A percentile compares a stretch with the other conserved stretches of the same genome.
Evolutionary conservation across 2,797 vertebrate species (phyloP).

Genomic region (Gadopsis bispinosus): DNA sequence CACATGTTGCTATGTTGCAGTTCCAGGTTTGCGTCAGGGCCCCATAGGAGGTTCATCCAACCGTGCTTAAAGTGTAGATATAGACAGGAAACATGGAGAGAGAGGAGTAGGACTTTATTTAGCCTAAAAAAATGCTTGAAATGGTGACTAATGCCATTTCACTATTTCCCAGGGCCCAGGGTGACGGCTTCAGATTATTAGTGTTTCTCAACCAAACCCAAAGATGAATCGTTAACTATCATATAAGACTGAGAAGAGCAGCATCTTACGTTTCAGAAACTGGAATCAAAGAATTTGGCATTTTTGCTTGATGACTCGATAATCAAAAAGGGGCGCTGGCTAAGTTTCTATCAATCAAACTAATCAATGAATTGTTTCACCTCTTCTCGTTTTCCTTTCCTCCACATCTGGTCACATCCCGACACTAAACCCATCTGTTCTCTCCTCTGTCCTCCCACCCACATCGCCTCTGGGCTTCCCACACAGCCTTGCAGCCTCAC

Average conservation of each 20-base stretch:
- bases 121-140: constrained; percentile 1
- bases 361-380: not conserved
- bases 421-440: not conserved
- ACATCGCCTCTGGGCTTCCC: constrained; percentile 6
- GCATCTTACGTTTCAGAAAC: not conserved
- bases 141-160: constrained; percentile 12
- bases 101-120: not conserved
- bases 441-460: not conserved
- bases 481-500: constrained; percentile 6
- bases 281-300: not conserved
- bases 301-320: not conserved
- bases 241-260: not conserved
- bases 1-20: not conserved
- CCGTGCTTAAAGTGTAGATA: not conserved
- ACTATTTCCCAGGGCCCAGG: constrained; percentile 9
- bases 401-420: constrained; percentile 13
- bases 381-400: not conserved
- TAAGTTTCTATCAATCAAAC: not conserved
- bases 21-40: not conserved
- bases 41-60: not conserved
- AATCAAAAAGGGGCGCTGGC: not conserved
- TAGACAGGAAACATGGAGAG: constrained; percentile 5
- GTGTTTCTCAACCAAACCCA: not conserved
- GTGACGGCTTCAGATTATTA: not conserved
- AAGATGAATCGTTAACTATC: not conserved